Percentiles rank a stretch among this genome's conserved stretches.
Conservation (phyloP, 2,888 invertebrate genomes). For the Portevinia maculata region DNA sequence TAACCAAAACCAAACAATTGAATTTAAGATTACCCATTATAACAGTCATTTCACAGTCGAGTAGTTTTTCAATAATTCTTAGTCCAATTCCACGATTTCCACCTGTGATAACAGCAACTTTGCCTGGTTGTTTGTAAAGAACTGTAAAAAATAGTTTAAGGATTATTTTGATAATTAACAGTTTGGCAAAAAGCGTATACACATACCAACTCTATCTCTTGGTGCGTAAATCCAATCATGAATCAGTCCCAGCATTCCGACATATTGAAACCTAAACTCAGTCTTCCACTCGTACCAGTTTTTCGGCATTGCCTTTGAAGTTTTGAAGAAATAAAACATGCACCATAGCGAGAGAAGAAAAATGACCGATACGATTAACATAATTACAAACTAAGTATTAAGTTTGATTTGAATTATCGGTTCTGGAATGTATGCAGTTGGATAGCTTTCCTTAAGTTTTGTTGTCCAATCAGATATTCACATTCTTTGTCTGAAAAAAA, state of each 20-base stretch:
- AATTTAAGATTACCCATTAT: conserved; percentile 84
- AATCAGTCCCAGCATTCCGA: conserved; percentile 79
- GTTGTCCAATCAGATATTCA: not conserved
- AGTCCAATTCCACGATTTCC: conserved; percentile 93
- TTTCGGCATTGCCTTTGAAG: conserved; percentile 81
- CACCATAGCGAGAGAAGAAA: conserved; percentile 76
- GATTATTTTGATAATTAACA: not conserved
- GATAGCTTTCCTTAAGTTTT: not conserved
- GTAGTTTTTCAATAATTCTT: conserved; percentile 89
- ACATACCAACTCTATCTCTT: conserved; percentile 81
- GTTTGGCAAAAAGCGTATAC: not conserved
- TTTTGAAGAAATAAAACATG: conserved; percentile 80
- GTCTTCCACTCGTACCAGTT: conserved; percentile 82
- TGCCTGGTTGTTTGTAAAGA: conserved; percentile 86
- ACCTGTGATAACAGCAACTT: conserved; percentile 92
- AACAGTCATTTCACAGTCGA: conserved; percentile 90
- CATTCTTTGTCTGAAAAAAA: conserved; percentile 26
- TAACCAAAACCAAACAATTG: not conserved
- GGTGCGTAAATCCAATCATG: conserved; percentile 79
- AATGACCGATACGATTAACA: conserved; percentile 58
- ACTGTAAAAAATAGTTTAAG: conserved; percentile 82
- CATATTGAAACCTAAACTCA: conserved; percentile 81
- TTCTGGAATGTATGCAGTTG: conserved; percentile 15
- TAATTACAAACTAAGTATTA: conserved; percentile 4
- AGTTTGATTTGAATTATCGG: not conserved